phyloP scores from a whole-genome alignment of 2,888 invertebrate genomes.

The Xestobium rufovillosum region DNA sequence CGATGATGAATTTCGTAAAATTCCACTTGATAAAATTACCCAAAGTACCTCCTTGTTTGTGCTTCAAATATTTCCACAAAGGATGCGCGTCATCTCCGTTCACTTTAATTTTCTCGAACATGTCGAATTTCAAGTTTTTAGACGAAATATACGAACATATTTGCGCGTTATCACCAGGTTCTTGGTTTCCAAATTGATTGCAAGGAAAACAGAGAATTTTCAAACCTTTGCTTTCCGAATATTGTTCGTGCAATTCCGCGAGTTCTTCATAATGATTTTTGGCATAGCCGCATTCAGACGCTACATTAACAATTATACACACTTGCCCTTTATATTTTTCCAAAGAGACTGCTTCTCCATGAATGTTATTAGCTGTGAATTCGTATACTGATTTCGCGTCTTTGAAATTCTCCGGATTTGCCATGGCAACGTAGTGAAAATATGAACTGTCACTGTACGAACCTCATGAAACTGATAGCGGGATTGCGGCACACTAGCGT shows the following conservation, averaged over 20 bases:
- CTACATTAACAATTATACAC: slow-evolving; percentile 77
- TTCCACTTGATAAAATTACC: slow-evolving; percentile 76
- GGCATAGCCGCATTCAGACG: slow-evolving; percentile 77
- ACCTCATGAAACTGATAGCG: no score
- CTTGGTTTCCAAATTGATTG: slow-evolving; percentile 71
- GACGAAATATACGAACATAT: slow-evolving; percentile 56
- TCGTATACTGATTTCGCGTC: slow-evolving; percentile 78
- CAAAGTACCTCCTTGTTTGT: slow-evolving; percentile 44
- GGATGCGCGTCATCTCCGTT: slow-evolving; percentile 57
- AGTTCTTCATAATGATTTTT: slow-evolving; percentile 74
- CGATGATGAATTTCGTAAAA: slow-evolving; percentile 76
- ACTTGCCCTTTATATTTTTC: slow-evolving; percentile 75
- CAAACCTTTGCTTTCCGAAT: slow-evolving; percentile 62
- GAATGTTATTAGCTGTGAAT: slow-evolving; percentile 70
- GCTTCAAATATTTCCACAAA: slow-evolving; percentile 58
- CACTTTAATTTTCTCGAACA: slow-evolving; percentile 64
- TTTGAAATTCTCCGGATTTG: slow-evolving; percentile 39
- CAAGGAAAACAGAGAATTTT: slow-evolving; percentile 77
- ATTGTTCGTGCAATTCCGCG: slow-evolving; percentile 64
- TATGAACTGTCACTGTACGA: no score
- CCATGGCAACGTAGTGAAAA: no score
- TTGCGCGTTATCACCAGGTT: slow-evolving; percentile 56
- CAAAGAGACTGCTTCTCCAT: slow-evolving; percentile 70
- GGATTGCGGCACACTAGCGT: no score
- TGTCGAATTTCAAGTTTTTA: slow-evolving; percentile 58